Evolutionary conservation across 1,140 invertebrate genomes (phyloP).

Genomic region (Vanessa tameamea): DNA sequence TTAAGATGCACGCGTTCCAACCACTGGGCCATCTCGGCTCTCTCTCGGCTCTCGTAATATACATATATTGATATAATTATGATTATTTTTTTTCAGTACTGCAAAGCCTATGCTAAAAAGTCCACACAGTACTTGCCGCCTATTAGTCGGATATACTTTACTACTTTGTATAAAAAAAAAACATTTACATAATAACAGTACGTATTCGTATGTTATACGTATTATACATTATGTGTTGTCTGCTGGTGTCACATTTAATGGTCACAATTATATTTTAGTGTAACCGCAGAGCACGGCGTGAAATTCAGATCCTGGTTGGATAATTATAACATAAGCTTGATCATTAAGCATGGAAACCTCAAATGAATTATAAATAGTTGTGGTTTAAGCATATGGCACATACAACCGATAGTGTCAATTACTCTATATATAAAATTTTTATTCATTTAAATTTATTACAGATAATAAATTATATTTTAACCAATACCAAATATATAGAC

Average conservation of each 20-base stretch:
- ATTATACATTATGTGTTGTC: background rate
- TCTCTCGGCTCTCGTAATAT: too few species aligned
- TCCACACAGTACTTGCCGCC: conserved; percentile 95
- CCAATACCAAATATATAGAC: too few species aligned
- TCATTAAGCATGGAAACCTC: too few species aligned
- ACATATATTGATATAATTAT: background rate
- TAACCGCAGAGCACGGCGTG: conserved; percentile 8
- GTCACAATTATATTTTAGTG: background rate
- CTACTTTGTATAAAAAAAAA: background rate
- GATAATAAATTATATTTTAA: too few species aligned
- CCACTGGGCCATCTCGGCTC: too few species aligned
- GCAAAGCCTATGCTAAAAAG: conserved; percentile 97
- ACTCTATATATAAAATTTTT: too few species aligned
- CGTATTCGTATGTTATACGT: background rate
- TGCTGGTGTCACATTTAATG: background rate
- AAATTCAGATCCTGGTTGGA: too few species aligned
- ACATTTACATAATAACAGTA: background rate
- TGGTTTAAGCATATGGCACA: too few species aligned
- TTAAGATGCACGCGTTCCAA: too few species aligned
- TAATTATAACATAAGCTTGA: background rate
- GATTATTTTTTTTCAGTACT: conserved; percentile 86
- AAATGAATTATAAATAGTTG: too few species aligned
- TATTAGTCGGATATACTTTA: conserved; percentile 94
- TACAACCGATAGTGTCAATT: too few species aligned
- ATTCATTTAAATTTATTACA: too few species aligned